Conservation (phyloP, 2,888 invertebrate species). For the Microchrysa polita region DNA sequence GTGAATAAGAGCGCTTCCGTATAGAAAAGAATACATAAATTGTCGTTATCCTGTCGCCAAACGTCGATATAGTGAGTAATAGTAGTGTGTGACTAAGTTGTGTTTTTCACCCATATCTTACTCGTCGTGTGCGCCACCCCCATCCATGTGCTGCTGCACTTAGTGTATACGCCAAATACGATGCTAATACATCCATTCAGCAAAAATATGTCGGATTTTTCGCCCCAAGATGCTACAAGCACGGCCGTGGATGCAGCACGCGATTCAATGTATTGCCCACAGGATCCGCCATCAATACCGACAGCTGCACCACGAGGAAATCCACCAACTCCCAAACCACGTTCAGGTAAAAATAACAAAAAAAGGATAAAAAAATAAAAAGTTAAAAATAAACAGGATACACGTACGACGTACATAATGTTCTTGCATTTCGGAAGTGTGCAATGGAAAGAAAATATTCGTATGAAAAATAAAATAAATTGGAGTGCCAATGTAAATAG, state of each 20-base stretch:
- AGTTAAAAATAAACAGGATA: no score
- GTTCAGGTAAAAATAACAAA: conserved; percentile 60
- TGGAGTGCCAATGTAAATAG: no score
- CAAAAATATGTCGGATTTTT: conserved; percentile 52
- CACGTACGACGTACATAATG: no score
- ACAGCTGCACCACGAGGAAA: conserved; percentile 61
- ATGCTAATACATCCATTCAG: conserved; percentile 47
- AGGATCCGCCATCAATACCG: conserved; percentile 58
- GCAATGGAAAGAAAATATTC: no score
- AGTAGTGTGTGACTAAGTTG: no score
- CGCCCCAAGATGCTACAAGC: conserved; percentile 56
- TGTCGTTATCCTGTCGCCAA: neutral
- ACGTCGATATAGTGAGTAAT: neutral
- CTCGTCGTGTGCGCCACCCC: neutral
- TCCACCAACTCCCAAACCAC: conserved; percentile 63
- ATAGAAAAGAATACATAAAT: no score
- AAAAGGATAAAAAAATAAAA: no score
- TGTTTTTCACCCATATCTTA: no score
- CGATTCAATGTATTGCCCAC: conserved; percentile 61
- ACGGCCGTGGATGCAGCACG: conserved; percentile 63
- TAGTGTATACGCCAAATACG: no score
- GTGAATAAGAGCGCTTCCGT: neutral
- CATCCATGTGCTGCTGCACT: neutral
- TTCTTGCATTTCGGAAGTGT: no score
- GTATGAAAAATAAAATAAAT: no score